These are phyloP conservation scores for Phrynocephalus forsythii DNA, from an alignment of 2,797 vertebrate genomes.

Conservation along the genomic window DNA sequence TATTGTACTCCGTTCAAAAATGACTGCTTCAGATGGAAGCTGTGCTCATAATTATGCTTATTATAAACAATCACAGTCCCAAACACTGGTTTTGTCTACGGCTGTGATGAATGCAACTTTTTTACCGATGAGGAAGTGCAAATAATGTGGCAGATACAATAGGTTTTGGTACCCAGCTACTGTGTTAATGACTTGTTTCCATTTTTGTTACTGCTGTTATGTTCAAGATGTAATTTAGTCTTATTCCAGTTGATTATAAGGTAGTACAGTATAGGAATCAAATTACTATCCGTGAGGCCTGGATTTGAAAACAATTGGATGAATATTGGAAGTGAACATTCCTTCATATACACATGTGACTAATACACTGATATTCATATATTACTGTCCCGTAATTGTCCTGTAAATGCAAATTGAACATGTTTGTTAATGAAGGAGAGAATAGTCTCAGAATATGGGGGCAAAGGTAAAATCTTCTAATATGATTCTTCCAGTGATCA, in stretches of 20 bases:
- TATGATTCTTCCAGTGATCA: conserved; percentile 63
- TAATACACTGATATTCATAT: conserved; percentile 50
- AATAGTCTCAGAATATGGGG: conserved; percentile 37
- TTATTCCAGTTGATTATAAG: conserved; percentile 21
- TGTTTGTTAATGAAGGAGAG: conserved; percentile 60
- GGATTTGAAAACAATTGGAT: conserved; percentile 49
- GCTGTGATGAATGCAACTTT: conserved; percentile 12
- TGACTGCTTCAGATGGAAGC: background rate
- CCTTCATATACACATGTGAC: conserved; percentile 61
- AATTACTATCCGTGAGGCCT: conserved; percentile 49
- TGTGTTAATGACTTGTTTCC: conserved; percentile 43
- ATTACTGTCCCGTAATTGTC: conserved; percentile 53
- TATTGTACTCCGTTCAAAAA: conserved; percentile 19
- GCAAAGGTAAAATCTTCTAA: conserved; percentile 27
- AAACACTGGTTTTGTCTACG: conserved; percentile 35
- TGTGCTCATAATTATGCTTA: conserved; percentile 49
- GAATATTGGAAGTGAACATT: conserved; percentile 61
- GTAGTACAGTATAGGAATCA: conserved; percentile 22
- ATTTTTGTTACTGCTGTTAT: conserved; percentile 65
- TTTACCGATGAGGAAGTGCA: conserved; percentile 39
- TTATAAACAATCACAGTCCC: conserved; percentile 2
- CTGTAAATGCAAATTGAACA: conserved; percentile 57
- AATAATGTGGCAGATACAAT: conserved; percentile 2
- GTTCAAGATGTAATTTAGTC: conserved; percentile 53
- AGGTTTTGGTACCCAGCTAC: conserved; percentile 39